These are phyloP conservation scores for Neosilurus hyrtlii DNA, from an alignment of 2,797 vertebrate genomes.

Conservation along the genomic window DNA sequence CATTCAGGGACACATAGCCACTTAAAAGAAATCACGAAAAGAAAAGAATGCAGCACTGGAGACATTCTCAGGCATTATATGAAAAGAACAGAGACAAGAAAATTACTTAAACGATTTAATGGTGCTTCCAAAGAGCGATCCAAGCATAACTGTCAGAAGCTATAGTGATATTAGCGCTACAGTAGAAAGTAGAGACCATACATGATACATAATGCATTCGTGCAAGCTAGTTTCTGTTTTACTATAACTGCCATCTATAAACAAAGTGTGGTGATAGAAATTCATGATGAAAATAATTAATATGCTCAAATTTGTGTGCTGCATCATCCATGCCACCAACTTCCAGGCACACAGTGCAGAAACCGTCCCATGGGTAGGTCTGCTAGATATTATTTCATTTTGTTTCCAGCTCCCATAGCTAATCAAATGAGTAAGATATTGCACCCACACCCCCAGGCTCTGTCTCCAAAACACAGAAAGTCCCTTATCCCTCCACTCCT, in stretches of 20 bases:
- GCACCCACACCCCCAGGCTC: conserved; percentile 57
- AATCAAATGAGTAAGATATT: conserved; percentile 64
- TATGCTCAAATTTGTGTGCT: conserved; percentile 30
- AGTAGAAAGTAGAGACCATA: conserved; percentile 1
- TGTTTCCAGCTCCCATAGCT: conserved; percentile 58
- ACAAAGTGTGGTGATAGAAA: conserved; percentile 11
- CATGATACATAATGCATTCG: background rate
- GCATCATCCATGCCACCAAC: conserved; percentile 39
- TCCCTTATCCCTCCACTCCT: conserved; percentile 48
- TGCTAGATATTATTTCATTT: conserved; percentile 62
- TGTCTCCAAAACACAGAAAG: conserved; percentile 58
- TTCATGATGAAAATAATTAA: conserved; percentile 33
- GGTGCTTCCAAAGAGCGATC: background rate
- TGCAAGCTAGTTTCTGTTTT: background rate
- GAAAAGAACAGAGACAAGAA: conserved; percentile 12
- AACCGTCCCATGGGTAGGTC: conserved; percentile 61
- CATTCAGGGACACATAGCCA: background rate
- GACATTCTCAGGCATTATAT: background rate
- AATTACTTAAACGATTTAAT: conserved; percentile 18
- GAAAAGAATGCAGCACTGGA: background rate
- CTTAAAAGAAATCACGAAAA: conserved; percentile 1
- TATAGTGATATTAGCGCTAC: background rate
- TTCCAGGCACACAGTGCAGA: conserved; percentile 30
- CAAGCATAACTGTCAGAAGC: conserved; percentile 21
- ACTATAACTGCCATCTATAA: conserved; percentile 20